Conservation (phyloP, 2,888 invertebrate genomes). For the Apamea anceps region DNA sequence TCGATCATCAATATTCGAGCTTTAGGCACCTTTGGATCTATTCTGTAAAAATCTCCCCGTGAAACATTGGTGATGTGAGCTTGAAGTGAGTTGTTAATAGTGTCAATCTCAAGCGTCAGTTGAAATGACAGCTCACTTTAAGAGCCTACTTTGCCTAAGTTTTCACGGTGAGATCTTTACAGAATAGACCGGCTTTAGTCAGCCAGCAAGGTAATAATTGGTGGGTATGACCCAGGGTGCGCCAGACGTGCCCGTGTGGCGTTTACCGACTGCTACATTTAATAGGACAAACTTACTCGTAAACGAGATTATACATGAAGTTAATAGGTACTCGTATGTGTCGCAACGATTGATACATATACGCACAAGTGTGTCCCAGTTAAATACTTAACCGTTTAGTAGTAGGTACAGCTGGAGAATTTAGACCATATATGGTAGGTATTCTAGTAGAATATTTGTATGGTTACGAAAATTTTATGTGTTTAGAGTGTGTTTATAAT, state of each 20-base stretch:
- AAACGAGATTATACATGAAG: not conserved
- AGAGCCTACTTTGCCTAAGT: too few relatives aligned
- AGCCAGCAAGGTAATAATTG: not conserved
- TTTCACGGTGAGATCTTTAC: too few relatives aligned
- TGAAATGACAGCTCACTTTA: too few relatives aligned
- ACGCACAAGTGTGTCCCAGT: constrained; percentile 59
- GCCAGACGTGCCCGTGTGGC: not conserved
- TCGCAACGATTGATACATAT: constrained; percentile 46
- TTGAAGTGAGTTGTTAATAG: too few relatives aligned
- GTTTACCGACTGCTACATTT: not conserved
- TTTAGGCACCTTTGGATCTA: not conserved
- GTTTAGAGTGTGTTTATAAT: not conserved
- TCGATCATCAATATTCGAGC: not conserved
- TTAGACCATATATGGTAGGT: constrained; percentile 3
- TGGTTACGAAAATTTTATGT: constrained; percentile 8
- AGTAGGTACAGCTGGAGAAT: constrained; percentile 16
- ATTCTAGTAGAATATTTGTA: not conserved
- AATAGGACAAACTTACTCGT: constrained; percentile 10
- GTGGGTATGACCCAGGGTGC: not conserved
- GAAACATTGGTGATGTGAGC: too few relatives aligned
- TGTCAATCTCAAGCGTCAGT: too few relatives aligned
- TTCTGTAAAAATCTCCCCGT: too few relatives aligned
- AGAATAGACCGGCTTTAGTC: too few relatives aligned
- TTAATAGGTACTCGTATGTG: constrained; percentile 9
- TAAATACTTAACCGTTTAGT: constrained; percentile 11